phyloP scores from a whole-genome alignment of 2,888 invertebrate genomes.

The Clusia tigrina region DNA sequence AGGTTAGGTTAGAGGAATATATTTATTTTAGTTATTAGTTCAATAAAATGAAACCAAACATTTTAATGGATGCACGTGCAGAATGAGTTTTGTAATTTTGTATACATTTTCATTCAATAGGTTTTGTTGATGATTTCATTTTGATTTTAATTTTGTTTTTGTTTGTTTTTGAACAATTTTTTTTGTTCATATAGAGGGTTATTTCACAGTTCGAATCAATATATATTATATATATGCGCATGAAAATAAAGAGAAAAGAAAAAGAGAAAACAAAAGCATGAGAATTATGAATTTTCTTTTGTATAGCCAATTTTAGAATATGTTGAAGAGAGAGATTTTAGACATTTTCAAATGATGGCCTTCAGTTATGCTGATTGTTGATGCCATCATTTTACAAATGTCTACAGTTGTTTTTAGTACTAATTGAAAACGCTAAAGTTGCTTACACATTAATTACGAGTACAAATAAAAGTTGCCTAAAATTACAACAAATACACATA shows the following conservation, averaged over 20 bases:
- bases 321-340: conserved; percentile 14
- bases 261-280: conserved; percentile 58
- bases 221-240: conserved; percentile 60
- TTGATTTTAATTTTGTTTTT: conserved; percentile 28
- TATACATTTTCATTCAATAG: conserved; percentile 48
- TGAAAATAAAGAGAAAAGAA: conserved; percentile 59
- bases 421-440: conserved; percentile 19
- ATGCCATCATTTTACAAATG: conserved; percentile 32
- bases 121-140: conserved; percentile 43
- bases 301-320: conserved; percentile 27
- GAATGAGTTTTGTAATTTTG: conserved; percentile 53
- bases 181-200: conserved; percentile 40
- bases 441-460: conserved; percentile 20
- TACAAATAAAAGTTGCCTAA: background rate
- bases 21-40: background rate
- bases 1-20: conserved; percentile 1
- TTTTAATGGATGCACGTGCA: conserved; percentile 48
- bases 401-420: conserved; percentile 16
- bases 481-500: too few species aligned
- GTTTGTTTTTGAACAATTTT: conserved; percentile 6
- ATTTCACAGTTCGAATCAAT: conserved; percentile 56
- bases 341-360: background rate
- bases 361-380: background rate
- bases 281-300: conserved; percentile 40
- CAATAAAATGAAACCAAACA: conserved; percentile 6